Base-by-base conservation (phyloP, 2,797 vertebrate genomes). In the Agapornis canus region DNA sequence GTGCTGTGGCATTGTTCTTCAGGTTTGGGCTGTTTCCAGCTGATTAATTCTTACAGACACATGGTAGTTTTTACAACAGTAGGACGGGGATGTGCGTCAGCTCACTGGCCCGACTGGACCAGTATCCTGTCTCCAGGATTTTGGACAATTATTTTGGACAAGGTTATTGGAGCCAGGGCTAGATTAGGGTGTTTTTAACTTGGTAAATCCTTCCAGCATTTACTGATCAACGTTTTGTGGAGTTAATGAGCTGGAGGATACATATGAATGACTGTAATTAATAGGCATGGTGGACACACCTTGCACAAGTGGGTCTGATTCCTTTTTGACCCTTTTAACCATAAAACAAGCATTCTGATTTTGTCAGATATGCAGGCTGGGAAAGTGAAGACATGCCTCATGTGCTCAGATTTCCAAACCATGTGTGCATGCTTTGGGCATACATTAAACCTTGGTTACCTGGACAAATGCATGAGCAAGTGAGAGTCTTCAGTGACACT, bases 11-110 rank as follows among this genome's bases (percentile, higher is more conserved):
- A 89, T 94, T 92, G 91, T 96, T 94, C 92, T 91, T 85, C 22
- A n/a, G 39, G 27, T 49, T 80, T 96, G 96, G 92, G 39, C 45
- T 13, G 26, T 39, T 96, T 94, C 96, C 95, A 96, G 56, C 19
- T 90, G 96, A 77, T 86, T 91, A 89, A 87, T 89, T 92, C 80
- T 75, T 94, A 29, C 35, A 60, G 57, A 39, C 65, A 75, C 42
- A 20, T 0, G 0, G 56, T 23, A 43, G 42, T 40, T 92, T 77
- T 93, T 49, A 85, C 82, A 89, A 68, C 79, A 73, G 54, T 59
- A 95, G 86, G 51, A 86, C 16, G 0, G 89, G 94, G 92, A 94
- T 92, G 89, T 95, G 96, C 76, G 65, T 95, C 95, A 94, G 63
- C 66, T 85, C 81, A 52, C 64, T 57, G 69, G 76, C 84, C 82